Percentiles rank a stretch among this genome's conserved stretches.
These are phyloP conservation scores for Ichneumoninae sp. DNA, from an alignment of 2,888 invertebrate species.

Conservation along the genomic window DNA sequence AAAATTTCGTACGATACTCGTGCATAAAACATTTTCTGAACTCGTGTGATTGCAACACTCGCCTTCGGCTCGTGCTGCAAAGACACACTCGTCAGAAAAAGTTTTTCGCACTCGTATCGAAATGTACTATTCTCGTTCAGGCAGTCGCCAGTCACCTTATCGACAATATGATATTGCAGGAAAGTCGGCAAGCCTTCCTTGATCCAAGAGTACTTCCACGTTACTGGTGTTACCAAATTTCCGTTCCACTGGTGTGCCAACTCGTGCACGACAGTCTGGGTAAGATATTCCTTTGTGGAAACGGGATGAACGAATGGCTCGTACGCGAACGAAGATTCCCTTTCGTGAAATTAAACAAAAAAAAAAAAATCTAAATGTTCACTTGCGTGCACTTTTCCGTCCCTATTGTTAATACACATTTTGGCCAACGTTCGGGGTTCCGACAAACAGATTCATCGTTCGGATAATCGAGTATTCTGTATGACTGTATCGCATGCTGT, in stretches of 20 bases:
- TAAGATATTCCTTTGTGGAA: constrained; percentile 65
- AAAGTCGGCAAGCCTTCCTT: constrained; percentile 85
- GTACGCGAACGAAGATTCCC: constrained; percentile 62
- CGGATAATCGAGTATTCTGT: background rate
- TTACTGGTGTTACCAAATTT: constrained; percentile 75
- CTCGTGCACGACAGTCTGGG: constrained; percentile 83
- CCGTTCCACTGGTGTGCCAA: constrained; percentile 85
- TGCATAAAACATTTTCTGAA: no score
- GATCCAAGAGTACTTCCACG: constrained; percentile 80
- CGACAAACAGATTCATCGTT: background rate
- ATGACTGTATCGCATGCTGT: background rate
- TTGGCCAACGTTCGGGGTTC: background rate
- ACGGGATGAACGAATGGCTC: constrained; percentile 57
- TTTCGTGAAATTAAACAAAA: constrained; percentile 4
- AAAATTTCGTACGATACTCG: no score
- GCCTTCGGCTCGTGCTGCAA: no score
- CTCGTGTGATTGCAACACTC: no score
- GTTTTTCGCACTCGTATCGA: no score
- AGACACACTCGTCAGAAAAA: no score
- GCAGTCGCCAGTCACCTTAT: constrained; percentile 71
- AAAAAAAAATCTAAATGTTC: background rate
- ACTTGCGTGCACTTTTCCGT: background rate
- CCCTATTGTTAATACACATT: no score
- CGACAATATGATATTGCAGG: constrained; percentile 83
- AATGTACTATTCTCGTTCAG: no score